Evolutionary conservation across 2,113 vertebrate species (phyloP).

Genomic region (Urocynchramus pylzowi): DNA sequence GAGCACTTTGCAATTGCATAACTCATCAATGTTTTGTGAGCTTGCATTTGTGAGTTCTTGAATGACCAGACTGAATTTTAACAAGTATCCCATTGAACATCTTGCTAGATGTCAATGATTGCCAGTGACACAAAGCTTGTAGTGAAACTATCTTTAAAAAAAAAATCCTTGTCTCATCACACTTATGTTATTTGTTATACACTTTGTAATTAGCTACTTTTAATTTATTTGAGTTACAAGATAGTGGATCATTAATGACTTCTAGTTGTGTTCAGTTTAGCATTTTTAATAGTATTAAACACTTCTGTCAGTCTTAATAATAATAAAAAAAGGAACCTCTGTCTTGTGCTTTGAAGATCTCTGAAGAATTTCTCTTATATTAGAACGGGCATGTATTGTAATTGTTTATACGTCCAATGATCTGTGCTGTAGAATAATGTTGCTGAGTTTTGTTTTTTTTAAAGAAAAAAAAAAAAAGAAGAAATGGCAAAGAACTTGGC

Average conservation of each 20-base stretch:
- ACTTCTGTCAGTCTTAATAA: constrained; percentile 75
- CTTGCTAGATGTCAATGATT: constrained; percentile 69
- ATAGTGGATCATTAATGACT: constrained; percentile 76
- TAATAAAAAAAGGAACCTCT: constrained; percentile 71
- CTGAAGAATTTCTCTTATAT: constrained; percentile 72
- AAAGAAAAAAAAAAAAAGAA: constrained; percentile 55
- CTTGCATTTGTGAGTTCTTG: constrained; percentile 83
- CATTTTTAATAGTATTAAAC: constrained; percentile 76
- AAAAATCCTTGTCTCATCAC: constrained; percentile 66
- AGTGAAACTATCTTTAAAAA: constrained; percentile 65
- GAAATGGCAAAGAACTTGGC: constrained; percentile 62
- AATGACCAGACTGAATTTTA: constrained; percentile 72
- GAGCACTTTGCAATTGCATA: constrained; percentile 87
- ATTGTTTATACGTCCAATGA: constrained; percentile 75
- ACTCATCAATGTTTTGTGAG: constrained; percentile 87
- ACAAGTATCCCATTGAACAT: constrained; percentile 72
- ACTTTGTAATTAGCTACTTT: constrained; percentile 73
- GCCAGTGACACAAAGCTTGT: constrained; percentile 75
- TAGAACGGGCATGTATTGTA: constrained; percentile 80
- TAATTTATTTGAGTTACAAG: constrained; percentile 78
- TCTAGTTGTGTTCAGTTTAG: constrained; percentile 72
- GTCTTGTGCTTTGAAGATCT: constrained; percentile 80
- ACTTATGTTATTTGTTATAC: constrained; percentile 71
- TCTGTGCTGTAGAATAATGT: constrained; percentile 75
- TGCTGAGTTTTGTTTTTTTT: constrained; percentile 43